Base-by-base conservation (phyloP, 2,888 invertebrate species). In the Epicampocera succincta region DNA sequence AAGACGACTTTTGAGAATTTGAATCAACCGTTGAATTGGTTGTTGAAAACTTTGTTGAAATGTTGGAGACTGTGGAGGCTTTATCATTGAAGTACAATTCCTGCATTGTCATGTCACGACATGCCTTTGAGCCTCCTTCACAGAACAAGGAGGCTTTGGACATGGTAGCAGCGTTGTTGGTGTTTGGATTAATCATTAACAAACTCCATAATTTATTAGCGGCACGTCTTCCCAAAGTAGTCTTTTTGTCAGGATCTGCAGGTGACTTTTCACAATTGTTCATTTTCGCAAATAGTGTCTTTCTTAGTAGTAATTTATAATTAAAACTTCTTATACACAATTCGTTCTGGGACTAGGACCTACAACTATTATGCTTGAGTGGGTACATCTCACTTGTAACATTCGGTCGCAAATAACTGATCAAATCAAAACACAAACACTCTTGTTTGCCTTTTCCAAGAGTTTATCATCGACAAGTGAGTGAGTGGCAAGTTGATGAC, bases 11-110 rank as follows among this genome's bases (percentile, higher is more conserved):
- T 75, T 88, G 87, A 25, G 88, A 88, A 61, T 84, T 66, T 19
- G 87, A 87, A 66, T 88, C 88, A 54, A 84, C 25, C 1, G 80
- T 74, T 80, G 87, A 83, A 78, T 84, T 84, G 3, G 84, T 76
- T 65, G 77, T 80, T 42, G 74, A 78, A 60, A 74, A 74, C 71
- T 78, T 82, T 8, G 74, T 68, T 46, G 84, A 79, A 60, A 73
- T 65, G 25, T 46, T 54, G 17, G 77, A 84, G 58, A 75, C 60
- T 48, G 71, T 79, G 44, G 25, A 82, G 81, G 77, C 78, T 71
- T 78, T 82, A 87, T 83, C 76, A 69, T 83, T 82, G 9, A 66
- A 21, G 66, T 56, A 74, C 5, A 44, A 29, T 60, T 82, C 82
- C 73, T 48, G 73, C 54, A 71, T 29, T 48, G 74, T 68, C 58